Evolutionary conservation across 2,113 vertebrate genomes (phyloP), one percentile per base, ranked within the genome.

Genomic region (Rhinolophus ferrumequinum): DNA sequence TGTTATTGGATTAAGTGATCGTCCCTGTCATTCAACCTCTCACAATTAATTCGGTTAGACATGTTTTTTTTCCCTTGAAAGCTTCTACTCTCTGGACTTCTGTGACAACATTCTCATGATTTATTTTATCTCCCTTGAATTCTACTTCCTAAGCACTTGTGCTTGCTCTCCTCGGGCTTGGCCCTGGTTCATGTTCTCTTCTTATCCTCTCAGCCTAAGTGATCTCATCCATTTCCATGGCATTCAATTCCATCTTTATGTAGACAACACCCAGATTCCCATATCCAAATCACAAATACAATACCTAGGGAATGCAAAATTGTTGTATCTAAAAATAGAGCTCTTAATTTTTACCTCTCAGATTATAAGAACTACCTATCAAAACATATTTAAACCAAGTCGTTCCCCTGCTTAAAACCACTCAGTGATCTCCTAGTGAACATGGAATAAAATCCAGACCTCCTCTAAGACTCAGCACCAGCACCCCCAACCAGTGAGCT

Each of bases 181-280:
- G 38, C 16, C 77, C 58, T 60, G 8, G 38, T 33, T 35, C 56
- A 22, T 54, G 77, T 62, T 87, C 11, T 35, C 56, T 85, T 79
- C 54, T 66, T 30, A 52, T 9, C 13, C 24, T 47, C n/a, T 82
- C 13, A 4, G 15, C 19, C 2, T 89, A 58, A 62, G 14, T 79
- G 24, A 54, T 54, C 10, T 30, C 64, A 66, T 58, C 6, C 18
- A 76, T 15, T 69, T 33, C n/a, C 33, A 33, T 54, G 28, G 18
- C 11, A 66, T 58, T 94, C 35, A 76, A 89, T 94, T 80, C 8
- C 33, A 70, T 80, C 70, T 93, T 96, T 85, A 54, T 21, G 8
- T 21, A 18, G 22, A 62, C n/a, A 52, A 47, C 15, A 16, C 8
- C 30, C 54, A 86, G 80, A 50, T 72, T 67, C 58, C 24, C 28